A percentile compares a stretch with the other conserved stretches of the same genome.
These are phyloP conservation scores for Paramacrobiotus metropolitanus DNA, from an alignment of 1,140 invertebrate species.

Conservation along the genomic window DNA sequence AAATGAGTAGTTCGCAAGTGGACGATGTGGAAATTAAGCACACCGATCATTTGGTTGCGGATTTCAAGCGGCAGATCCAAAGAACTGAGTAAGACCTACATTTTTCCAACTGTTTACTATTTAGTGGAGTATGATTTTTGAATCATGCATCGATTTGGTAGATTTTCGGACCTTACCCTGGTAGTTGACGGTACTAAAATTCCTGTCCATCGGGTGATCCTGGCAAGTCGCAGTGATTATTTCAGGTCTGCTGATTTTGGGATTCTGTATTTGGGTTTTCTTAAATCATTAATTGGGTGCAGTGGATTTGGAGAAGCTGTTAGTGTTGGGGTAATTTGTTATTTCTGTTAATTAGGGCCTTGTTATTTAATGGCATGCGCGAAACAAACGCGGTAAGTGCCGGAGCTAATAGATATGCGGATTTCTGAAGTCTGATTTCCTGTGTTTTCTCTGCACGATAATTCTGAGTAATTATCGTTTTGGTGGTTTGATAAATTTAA, in stretches of 20 bases:
- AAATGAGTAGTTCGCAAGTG: no score
- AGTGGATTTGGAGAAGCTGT: neutral
- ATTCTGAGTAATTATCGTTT: no score
- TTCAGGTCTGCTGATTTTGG: conserved; percentile 41
- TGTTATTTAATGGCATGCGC: conserved; percentile 69
- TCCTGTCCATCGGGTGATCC: conserved; percentile 72
- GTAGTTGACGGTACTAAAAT: no score
- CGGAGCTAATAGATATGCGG: no score
- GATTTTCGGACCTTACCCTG: conserved; percentile 97
- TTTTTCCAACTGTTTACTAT: no score
- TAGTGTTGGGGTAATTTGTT: conserved; percentile 6
- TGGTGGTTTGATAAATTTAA: no score
- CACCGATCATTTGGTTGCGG: no score
- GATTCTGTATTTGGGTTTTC: conserved; percentile 10
- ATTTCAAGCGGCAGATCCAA: no score
- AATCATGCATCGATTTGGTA: conserved; percentile 48
- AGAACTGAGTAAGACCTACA: no score
- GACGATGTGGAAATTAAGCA: no score
- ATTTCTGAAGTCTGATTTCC: no score
- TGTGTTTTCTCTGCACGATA: no score
- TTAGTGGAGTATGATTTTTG: conserved; percentile 28
- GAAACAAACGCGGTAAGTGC: conserved; percentile 61
- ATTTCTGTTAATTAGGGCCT: conserved; percentile 28
- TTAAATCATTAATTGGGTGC: conserved; percentile 6
- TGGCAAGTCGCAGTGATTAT: conserved; percentile 80